Evolutionary conservation across 1,140 invertebrate species (phyloP).

Genomic region (Akabosia matsudoensis): DNA sequence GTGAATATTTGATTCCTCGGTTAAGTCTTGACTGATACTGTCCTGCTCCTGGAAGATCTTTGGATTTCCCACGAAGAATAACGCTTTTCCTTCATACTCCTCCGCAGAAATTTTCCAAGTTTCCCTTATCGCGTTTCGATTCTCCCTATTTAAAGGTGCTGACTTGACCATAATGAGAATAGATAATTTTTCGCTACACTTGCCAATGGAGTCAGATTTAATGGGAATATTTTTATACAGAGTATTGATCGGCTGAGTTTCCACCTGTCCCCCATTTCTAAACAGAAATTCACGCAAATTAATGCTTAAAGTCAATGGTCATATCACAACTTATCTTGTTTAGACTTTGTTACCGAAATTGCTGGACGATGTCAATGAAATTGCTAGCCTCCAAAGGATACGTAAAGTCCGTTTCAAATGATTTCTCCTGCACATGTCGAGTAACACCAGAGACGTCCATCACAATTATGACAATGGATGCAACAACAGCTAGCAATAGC

Average conservation of each 20-base stretch:
- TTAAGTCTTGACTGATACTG: conserved; percentile 51
- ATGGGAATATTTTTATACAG: conserved; percentile 31
- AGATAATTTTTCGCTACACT: conserved; percentile 30
- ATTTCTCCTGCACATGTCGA: conserved; percentile 64
- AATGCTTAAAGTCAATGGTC: no score
- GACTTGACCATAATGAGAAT: conserved; percentile 78
- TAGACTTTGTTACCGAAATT: conserved; percentile 43
- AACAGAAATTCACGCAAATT: not conserved
- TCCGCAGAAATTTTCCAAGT: conserved; percentile 80
- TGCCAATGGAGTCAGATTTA: not conserved
- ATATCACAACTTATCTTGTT: not conserved
- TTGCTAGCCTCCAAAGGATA: conserved; percentile 62
- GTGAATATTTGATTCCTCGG: conserved; percentile 63
- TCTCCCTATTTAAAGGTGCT: conserved; percentile 65
- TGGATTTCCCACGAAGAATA: conserved; percentile 61
- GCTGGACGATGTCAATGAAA: conserved; percentile 38
- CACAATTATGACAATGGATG: conserved; percentile 41
- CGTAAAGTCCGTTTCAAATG: conserved; percentile 63
- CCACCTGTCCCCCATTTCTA: conserved; percentile 27
- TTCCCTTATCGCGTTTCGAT: conserved; percentile 68
- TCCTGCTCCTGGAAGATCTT: conserved; percentile 52
- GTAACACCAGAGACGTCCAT: conserved; percentile 65
- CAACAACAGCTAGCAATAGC: not conserved
- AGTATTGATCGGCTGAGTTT: conserved; percentile 32
- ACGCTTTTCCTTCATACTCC: conserved; percentile 69